Evolutionary conservation across 2,113 vertebrate species (phyloP), one percentile per base, ranked within the genome.

Genomic region (Picathartes gymnocephalus): DNA sequence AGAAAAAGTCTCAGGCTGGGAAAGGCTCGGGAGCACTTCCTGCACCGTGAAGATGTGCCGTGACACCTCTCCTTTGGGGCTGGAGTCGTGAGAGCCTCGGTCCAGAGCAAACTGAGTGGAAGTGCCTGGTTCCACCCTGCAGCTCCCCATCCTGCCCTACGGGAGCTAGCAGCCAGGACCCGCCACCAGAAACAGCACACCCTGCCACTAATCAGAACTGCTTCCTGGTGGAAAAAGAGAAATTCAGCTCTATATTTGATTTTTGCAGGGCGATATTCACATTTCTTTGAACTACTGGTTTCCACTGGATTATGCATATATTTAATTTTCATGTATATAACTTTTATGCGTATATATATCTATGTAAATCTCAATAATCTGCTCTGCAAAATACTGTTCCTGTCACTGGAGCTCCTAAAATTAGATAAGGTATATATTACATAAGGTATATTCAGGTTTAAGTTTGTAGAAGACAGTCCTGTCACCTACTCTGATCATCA

Each of bases 401-500:
- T 81, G 56, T 31, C 45, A 40, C 33, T 92, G 62, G 45, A 51
- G 25, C 22, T 65, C 35, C 64, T 95, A 95, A 97, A 96, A 97
- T 96, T 89, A 93, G 70, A 77, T 70, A 85, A 35, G n/a, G n/a
- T n/a, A n/a, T n/a, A n/a, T n/a, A n/a, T n/a, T n/a, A n/a, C 24
- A 12, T 54, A 68, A 89, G 48, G 80, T 91, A 30, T 18, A 54
- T 80, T 78, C 54, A 96, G 69, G 65, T 92, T 97, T 81, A 88
- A 93, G 45, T 94, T 88, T 94, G 81, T 93, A 51, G 88, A 88
- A 91, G 33, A 37, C 57, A 48, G 53, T 78, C 60, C 81, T 51
- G 35, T 79, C 80, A 90, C 95, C 89, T 78, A 66, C 42, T 82
- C 81, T 90, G 96, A 96, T 97, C 97, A 95, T 88, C 90, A 88